These are phyloP conservation scores for Anguilla anguilla DNA, from an alignment of 2,797 vertebrate species.

Conservation along the genomic window DNA sequence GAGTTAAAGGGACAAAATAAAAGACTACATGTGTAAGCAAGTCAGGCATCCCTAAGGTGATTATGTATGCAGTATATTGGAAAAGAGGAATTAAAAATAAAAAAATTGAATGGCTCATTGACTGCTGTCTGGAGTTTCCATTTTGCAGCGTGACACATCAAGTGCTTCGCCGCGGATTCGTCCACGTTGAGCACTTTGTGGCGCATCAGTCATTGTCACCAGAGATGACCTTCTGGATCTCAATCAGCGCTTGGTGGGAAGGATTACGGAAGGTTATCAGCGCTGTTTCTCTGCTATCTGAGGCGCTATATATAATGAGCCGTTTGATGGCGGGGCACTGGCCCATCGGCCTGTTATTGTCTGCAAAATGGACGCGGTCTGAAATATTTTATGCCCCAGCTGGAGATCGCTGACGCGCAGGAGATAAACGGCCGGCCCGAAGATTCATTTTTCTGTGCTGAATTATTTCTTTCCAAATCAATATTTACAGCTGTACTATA, in stretches of 20 bases:
- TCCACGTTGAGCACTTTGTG: not conserved
- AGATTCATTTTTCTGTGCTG: not conserved
- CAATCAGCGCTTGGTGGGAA: not conserved
- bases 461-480: constrained; percentile 7
- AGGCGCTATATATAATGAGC: not conserved
- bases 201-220: not conserved
- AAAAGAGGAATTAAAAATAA: not conserved
- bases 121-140: not conserved
- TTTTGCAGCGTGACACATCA: not conserved
- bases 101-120: not conserved
- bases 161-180: not conserved
- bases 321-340: not conserved
- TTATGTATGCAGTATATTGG: not conserved
- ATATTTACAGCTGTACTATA: not conserved
- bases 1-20: not conserved
- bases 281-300: not conserved
- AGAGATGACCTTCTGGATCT: not conserved
- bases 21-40: constrained; percentile 26
- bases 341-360: not conserved
- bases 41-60: constrained; percentile 19
- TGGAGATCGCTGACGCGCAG: not conserved
- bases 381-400: not conserved
- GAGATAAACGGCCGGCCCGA: not conserved
- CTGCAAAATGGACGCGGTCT: not conserved
- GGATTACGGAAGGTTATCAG: not conserved